Conservation (phyloP, 2,888 invertebrate genomes). For the Micoletzkya japonica region DNA sequence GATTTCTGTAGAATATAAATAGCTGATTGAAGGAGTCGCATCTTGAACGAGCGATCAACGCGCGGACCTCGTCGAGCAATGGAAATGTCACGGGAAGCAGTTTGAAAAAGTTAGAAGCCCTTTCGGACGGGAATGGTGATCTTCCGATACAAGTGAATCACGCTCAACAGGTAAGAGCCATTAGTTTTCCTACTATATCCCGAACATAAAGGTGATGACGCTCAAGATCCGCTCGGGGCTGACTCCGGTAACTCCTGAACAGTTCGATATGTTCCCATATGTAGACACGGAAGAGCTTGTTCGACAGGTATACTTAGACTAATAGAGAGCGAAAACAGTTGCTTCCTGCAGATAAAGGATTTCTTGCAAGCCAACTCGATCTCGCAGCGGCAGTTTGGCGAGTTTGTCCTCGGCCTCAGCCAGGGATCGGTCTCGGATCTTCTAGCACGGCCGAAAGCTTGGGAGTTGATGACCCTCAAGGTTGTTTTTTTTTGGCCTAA, state of each 20-base stretch:
- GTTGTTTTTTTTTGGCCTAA: neutral
- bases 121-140: slow-evolving; percentile 7
- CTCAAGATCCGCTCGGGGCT: slow-evolving; percentile 71
- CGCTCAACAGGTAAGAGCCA: slow-evolving; percentile 20
- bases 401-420: slow-evolving; percentile 91
- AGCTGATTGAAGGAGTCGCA: no score
- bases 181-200: neutral
- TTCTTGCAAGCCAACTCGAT: slow-evolving; percentile 70
- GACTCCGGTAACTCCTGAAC: slow-evolving; percentile 96
- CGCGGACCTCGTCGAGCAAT: slow-evolving; percentile 16
- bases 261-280: slow-evolving; percentile 90
- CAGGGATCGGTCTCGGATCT: slow-evolving; percentile 97
- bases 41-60: slow-evolving; percentile 40
- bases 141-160: slow-evolving; percentile 25
- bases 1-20: neutral
- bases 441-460: slow-evolving; percentile 93
- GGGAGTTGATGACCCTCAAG: slow-evolving; percentile 96
- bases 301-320: slow-evolving; percentile 34
- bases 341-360: slow-evolving; percentile 65
- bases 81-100: slow-evolving; percentile 17
- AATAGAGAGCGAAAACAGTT: neutral
- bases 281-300: slow-evolving; percentile 98
- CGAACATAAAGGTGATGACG: slow-evolving; percentile 32
- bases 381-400: slow-evolving; percentile 95
- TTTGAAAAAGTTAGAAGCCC: slow-evolving; percentile 18